Evolutionary conservation across 2,113 vertebrate species (phyloP).

Genomic region (Pelodiscus sinensis): DNA sequence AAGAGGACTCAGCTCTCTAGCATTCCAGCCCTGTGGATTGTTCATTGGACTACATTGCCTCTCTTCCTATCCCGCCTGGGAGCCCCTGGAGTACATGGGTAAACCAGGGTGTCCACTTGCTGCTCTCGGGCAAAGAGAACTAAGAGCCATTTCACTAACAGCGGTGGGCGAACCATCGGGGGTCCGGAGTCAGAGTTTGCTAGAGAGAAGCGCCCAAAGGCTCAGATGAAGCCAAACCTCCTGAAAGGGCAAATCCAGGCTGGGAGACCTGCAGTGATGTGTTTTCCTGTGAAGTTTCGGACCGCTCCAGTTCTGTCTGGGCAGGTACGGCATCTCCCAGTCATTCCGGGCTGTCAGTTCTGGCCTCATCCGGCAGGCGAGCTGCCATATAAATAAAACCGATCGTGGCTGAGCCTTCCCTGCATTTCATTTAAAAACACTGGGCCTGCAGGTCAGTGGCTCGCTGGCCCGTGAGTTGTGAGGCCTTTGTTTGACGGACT

Average conservation of each 20-base stretch:
- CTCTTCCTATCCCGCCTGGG: not conserved
- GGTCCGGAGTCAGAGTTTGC: not conserved
- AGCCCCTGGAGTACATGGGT: not conserved
- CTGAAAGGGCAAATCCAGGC: not conserved
- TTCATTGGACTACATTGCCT: not conserved
- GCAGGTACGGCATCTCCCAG: accelerated
- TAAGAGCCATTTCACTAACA: not conserved
- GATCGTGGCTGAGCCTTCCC: not conserved
- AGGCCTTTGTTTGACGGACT: not conserved
- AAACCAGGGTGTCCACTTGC: not conserved
- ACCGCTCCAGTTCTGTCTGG: not conserved
- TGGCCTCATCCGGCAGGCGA: not conserved
- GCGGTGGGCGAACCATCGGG: not conserved
- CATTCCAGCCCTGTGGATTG: not conserved
- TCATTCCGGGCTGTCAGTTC: not conserved
- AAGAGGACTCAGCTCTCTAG: not conserved
- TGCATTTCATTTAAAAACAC: not conserved
- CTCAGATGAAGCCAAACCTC: not conserved
- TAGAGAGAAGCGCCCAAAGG: not conserved
- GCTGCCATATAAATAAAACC: not conserved
- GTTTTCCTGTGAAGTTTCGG: not conserved
- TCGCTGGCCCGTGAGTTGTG: not conserved
- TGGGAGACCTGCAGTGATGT: not conserved
- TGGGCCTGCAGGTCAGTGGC: not conserved
- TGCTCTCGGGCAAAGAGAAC: not conserved